phyloP scores from a whole-genome alignment of 2,797 vertebrate species.

The Clarias platycephalus region DNA sequence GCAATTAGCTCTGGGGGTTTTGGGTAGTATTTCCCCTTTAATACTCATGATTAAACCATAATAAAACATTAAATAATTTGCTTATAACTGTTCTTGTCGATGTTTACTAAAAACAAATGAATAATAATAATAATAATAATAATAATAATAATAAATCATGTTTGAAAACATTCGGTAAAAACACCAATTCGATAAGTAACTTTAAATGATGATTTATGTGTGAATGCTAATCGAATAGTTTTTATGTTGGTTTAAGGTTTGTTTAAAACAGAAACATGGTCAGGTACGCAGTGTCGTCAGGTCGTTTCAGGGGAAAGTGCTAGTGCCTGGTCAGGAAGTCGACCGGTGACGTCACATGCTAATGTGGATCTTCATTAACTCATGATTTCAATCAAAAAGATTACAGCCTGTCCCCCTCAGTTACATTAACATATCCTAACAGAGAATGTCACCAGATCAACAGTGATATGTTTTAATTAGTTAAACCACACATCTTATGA shows the following conservation, averaged over 20 bases:
- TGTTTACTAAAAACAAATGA: background rate
- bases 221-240: background rate
- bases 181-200: background rate
- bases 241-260: background rate
- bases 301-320: slow-evolving; percentile 4
- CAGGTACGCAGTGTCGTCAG: background rate
- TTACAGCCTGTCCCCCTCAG: too few species aligned
- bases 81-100: background rate
- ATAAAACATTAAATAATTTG: background rate
- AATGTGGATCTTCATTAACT: background rate
- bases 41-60: background rate
- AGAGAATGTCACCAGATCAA: background rate
- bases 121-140: background rate
- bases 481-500: background rate
- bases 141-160: background rate
- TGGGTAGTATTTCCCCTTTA: background rate
- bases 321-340: background rate
- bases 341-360: background rate
- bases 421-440: background rate
- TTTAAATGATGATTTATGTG: background rate
- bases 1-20: background rate
- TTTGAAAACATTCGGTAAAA: background rate
- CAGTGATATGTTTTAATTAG: background rate
- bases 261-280: background rate
- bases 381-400: background rate